Evolutionary conservation across 2,113 vertebrate species (phyloP).

Genomic region (Eptesicus fuscus): DNA sequence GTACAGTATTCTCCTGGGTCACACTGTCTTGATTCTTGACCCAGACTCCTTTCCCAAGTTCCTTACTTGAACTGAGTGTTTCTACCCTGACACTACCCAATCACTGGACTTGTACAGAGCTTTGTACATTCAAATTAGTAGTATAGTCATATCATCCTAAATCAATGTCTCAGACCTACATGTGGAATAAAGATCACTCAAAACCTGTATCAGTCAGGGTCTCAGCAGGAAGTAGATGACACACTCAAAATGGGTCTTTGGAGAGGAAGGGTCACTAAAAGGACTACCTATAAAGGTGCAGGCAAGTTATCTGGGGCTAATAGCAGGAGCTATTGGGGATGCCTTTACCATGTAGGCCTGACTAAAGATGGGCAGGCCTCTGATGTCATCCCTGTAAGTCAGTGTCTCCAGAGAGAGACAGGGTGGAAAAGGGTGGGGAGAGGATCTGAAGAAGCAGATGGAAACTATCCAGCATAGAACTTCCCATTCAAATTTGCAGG

Average conservation of each 20-base stretch:
- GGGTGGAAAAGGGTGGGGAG: background rate
- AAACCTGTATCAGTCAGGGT: background rate
- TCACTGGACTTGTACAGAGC: background rate
- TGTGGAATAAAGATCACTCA: background rate
- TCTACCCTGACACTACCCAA: background rate
- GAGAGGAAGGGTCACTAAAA: background rate
- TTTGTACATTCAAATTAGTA: constrained; percentile 21
- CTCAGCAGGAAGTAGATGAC: background rate
- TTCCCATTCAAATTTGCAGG: background rate
- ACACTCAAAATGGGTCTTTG: background rate
- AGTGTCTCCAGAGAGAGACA: background rate
- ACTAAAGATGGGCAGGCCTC: background rate
- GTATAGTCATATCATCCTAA: background rate
- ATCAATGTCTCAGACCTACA: background rate
- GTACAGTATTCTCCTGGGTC: background rate
- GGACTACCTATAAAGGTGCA: background rate
- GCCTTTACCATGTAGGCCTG: background rate
- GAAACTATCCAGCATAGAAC: background rate
- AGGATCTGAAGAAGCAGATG: background rate
- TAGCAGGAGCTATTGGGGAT: background rate
- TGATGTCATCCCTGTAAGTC: background rate
- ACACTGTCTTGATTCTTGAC: background rate
- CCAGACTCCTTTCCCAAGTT: constrained; percentile 4
- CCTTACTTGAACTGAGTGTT: background rate
- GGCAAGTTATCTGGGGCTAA: background rate